These are phyloP conservation scores for Lamellibrachia satsuma DNA, from an alignment of 2,888 invertebrate species.

Conservation along the genomic window DNA sequence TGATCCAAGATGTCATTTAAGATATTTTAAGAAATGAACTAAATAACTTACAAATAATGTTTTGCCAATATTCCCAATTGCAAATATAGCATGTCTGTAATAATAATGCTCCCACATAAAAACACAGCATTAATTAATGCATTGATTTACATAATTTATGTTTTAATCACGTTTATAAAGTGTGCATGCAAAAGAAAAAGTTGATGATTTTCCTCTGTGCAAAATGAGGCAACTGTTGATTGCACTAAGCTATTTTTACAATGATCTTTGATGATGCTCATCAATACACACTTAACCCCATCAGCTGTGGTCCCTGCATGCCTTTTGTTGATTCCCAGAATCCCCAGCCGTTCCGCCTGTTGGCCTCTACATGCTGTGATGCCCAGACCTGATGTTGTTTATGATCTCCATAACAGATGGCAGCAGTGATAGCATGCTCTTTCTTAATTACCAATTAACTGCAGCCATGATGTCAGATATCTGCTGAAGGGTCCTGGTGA, in stretches of 20 bases:
- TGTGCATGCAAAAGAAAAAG: not conserved
- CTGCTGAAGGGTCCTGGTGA: not conserved
- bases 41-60: not conserved
- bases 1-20: too few species aligned
- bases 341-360: not conserved
- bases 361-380: not conserved
- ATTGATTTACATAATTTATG: not conserved
- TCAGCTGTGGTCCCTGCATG: not conserved
- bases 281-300: not conserved
- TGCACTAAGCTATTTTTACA: not conserved
- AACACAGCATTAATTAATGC: not conserved
- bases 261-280: not conserved
- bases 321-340: not conserved
- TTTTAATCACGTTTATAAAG: not conserved
- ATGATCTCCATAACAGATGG: not conserved
- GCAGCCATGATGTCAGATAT: not conserved
- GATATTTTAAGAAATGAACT: too few species aligned
- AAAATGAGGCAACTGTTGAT: not conserved
- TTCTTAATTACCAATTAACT: slow-evolving; percentile 17
- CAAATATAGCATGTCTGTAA: too few species aligned
- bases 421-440: not conserved
- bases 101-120: not conserved
- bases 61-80: too few species aligned
- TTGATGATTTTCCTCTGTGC: not conserved
- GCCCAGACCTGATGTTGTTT: not conserved